Evolutionary conservation across 2,113 vertebrate species (phyloP).

Genomic region (Prionailurus viverrinus): DNA sequence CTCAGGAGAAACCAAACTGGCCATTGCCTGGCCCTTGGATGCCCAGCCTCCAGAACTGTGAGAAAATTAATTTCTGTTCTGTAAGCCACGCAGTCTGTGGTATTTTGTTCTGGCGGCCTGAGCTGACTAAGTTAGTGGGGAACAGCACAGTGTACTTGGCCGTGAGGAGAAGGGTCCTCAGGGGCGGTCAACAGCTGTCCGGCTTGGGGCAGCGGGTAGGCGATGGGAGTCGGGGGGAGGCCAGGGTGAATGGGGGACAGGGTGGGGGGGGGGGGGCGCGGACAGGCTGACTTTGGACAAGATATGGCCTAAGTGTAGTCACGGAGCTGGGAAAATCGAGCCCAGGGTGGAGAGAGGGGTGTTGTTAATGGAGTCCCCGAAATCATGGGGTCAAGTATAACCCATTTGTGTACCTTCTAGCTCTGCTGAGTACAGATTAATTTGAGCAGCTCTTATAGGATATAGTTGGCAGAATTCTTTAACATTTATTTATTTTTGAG

Average conservation of each 20-base stretch:
- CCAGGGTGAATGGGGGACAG: not conserved
- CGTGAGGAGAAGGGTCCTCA: accelerated
- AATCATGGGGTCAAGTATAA: not conserved
- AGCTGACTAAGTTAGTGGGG: not conserved
- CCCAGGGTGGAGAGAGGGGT: not conserved
- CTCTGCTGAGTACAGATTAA: not conserved
- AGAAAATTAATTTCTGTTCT: not conserved
- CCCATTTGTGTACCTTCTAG: not conserved
- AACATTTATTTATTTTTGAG: no score
- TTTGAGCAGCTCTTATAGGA: not conserved
- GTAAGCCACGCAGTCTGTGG: not conserved
- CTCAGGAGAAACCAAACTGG: not conserved
- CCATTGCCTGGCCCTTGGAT: not conserved
- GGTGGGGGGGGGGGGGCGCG: accelerated
- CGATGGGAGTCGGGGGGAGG: no score
- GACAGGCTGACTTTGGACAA: not conserved
- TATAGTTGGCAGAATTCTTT: no score
- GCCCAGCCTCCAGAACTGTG: not conserved
- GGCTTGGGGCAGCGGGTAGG: not conserved
- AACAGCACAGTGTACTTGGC: not conserved
- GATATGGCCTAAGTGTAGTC: not conserved
- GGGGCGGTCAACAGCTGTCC: not conserved
- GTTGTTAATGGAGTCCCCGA: not conserved
- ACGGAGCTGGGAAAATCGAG: not conserved
- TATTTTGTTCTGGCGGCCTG: not conserved